phyloP scores from a whole-genome alignment of 2,888 invertebrate species.

The Callimorpha dominula region DNA sequence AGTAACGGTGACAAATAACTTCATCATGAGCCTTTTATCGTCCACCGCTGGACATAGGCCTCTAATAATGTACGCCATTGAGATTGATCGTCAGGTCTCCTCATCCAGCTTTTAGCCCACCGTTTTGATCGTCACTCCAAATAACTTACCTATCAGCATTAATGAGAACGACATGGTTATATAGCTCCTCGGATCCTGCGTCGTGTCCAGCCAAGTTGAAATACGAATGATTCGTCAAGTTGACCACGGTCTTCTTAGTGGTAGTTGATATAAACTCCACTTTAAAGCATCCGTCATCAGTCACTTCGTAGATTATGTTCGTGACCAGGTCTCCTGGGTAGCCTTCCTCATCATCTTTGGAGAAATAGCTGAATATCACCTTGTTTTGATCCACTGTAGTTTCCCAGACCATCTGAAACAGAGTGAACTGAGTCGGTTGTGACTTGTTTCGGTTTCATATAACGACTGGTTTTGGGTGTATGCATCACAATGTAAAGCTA shows the following conservation, averaged over 20 bases:
- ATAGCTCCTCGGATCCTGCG: slow-evolving; percentile 88
- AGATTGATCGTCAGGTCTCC: too few relatives aligned
- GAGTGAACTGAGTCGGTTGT: background rate
- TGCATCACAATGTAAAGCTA: too few relatives aligned
- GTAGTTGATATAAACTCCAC: slow-evolving; percentile 91
- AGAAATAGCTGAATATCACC: slow-evolving; percentile 91
- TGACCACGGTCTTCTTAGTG: slow-evolving; percentile 93
- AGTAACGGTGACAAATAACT: background rate
- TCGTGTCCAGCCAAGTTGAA: slow-evolving; percentile 96
- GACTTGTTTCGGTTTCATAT: background rate
- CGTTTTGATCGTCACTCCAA: background rate
- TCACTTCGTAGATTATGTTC: slow-evolving; percentile 90
- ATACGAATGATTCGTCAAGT: slow-evolving; percentile 97
- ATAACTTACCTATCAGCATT: slow-evolving; percentile 90
- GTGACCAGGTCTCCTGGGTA: slow-evolving; percentile 94
- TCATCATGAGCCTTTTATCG: too few relatives aligned
- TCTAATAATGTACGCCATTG: too few relatives aligned
- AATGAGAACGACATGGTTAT: slow-evolving; percentile 89
- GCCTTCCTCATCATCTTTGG: slow-evolving; percentile 94
- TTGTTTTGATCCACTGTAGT: slow-evolving; percentile 85
- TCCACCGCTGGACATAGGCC: too few relatives aligned
- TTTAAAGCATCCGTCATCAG: slow-evolving; percentile 89
- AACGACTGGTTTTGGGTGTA: too few relatives aligned
- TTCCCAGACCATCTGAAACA: slow-evolving; percentile 88
- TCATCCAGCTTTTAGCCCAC: too few relatives aligned